Evolutionary conservation across 2,888 invertebrate species (phyloP).

Genomic region (Aproaerema taeniolella): DNA sequence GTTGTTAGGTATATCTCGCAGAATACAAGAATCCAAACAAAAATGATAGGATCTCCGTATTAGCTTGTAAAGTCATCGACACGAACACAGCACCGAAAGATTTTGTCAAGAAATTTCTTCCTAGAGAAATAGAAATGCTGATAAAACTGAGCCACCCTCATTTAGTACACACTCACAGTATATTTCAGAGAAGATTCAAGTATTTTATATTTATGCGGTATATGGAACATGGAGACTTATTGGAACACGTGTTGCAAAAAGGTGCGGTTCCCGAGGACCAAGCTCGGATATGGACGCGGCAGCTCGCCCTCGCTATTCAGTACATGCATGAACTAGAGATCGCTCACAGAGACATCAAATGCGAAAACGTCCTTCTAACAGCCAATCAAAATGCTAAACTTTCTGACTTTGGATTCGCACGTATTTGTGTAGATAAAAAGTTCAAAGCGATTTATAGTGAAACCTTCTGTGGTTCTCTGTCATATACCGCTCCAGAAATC

Average conservation of each 20-base stretch:
- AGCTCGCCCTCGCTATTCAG: conserved; percentile 82
- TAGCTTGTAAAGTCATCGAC: conserved; percentile 88
- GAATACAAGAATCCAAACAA: conserved; percentile 64
- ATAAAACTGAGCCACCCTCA: conserved; percentile 87
- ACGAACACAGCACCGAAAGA: conserved; percentile 84
- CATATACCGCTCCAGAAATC: conserved; percentile 93
- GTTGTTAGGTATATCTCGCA: conserved; percentile 65
- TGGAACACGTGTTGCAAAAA: conserved; percentile 82
- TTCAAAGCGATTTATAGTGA: conserved; percentile 78
- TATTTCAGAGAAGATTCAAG: conserved; percentile 82
- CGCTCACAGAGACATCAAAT: conserved; percentile 89
- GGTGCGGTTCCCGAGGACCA: conserved; percentile 83
- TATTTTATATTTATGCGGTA: conserved; percentile 88
- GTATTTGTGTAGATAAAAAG: conserved; percentile 57
- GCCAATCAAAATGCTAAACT: conserved; percentile 86
- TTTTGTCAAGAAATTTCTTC: conserved; percentile 88
- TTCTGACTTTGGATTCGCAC: conserved; percentile 90
- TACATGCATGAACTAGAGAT: conserved; percentile 87
- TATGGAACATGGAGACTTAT: conserved; percentile 85
- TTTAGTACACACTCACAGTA: conserved; percentile 87
- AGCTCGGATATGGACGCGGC: conserved; percentile 83
- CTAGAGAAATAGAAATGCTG: conserved; percentile 88
- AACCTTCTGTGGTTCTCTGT: conserved; percentile 91
- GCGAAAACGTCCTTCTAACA: conserved; percentile 88
- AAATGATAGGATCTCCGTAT: conserved; percentile 49